Evolutionary conservation across 2,113 vertebrate genomes (phyloP), one percentile per base, ranked within the genome.

Genomic region (Indicator indicator): DNA sequence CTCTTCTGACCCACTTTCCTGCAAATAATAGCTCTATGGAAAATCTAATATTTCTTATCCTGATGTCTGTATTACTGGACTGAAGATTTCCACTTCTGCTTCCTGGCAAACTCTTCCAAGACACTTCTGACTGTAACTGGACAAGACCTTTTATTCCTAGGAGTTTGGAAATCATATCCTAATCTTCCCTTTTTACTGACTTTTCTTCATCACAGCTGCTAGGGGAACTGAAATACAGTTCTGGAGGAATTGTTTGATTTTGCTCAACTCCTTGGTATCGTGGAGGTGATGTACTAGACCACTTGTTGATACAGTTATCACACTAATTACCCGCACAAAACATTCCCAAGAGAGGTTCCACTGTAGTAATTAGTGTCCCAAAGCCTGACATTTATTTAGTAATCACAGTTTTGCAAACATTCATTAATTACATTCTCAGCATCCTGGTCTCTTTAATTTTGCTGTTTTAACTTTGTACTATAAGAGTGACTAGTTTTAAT

Each of bases 1-100:
- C 97, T 96, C 85, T 93, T 92, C 88, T 98, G 97, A 97, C 97
- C 97, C 83, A 94, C 64, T 95, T 98, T 98, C 97, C 97, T 97
- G 96, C 94, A 97, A 95, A 95, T 97, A 98, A 97, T 97, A 97
- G 79, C 93, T 97, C 72, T 94, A 58, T 97, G 97, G 95, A 98
- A 98, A 97, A 93, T 93, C 78, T 95, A 96, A 86, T 95, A 97
- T 94, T 96, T 94, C 89, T 97, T 96, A 87, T 92, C 95, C 93
- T 4, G 30, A 54, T 78, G 83, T 89, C 94, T 94, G 92, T 36
- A 63, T 68, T 76, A 65, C 86, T 93, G 62, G 52, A 30, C 78
- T 89, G 86, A 94, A 95, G 72, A 85, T 91, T 91, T 94, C 96
- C 63, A 88, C 28, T 76, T 76, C 78, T 88, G 21, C 55, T 70